phyloP scores from a whole-genome alignment of 2,797 vertebrate genomes.

The Notoglanidium macrostoma region DNA sequence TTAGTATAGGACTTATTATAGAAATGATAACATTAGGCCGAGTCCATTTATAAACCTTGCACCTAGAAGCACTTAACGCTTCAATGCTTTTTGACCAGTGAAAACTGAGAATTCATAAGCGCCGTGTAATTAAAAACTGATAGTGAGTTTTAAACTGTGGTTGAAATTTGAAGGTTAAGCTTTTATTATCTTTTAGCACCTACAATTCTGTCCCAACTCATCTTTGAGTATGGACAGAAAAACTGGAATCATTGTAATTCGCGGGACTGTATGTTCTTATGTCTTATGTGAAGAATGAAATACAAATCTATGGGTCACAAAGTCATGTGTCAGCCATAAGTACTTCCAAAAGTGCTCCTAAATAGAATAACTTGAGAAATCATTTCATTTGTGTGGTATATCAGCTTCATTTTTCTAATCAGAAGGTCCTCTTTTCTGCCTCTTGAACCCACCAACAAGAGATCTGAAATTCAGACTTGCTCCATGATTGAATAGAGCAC shows the following conservation, averaged over 20 bases:
- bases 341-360: not conserved
- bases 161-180: not conserved
- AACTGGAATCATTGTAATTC: not conserved
- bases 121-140: no score
- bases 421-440: conserved; percentile 27
- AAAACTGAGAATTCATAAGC: not conserved
- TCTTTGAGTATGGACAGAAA: not conserved
- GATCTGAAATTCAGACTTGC: conserved; percentile 25
- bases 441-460: conserved; percentile 35
- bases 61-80: not conserved
- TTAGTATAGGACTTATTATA: not conserved
- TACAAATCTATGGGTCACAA: conserved; percentile 6
- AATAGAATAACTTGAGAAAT: not conserved
- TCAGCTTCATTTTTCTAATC: conserved; percentile 41
- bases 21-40: not conserved
- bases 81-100: not conserved
- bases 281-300: not conserved
- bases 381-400: not conserved
- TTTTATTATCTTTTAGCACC: conserved; percentile 42
- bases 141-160: no score
- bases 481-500: conserved; percentile 59
- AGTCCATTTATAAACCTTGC: not conserved
- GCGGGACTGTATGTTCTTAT: not conserved
- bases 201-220: conserved; percentile 13
- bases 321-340: not conserved